A percentile compares a stretch with the other conserved stretches of the same genome.
phyloP scores from a whole-genome alignment of 1,140 invertebrate genomes.

The Eumaeus atala region DNA sequence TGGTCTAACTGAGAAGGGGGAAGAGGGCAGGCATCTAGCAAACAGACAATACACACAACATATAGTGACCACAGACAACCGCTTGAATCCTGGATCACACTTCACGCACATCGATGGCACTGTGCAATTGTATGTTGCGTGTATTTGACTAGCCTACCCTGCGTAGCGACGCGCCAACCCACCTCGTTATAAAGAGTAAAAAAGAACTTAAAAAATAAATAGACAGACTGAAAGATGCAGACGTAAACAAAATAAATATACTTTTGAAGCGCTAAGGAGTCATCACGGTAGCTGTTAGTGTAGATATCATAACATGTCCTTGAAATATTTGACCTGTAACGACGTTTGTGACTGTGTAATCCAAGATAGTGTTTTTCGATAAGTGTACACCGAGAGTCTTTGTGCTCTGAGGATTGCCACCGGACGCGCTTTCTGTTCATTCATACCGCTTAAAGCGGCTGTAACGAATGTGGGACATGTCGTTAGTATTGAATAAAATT shows the following conservation, averaged over 20 bases:
- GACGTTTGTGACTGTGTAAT: conserved; percentile 72
- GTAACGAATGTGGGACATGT: too few species aligned
- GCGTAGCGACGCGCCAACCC: conserved; percentile 31
- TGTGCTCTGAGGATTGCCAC: conserved; percentile 73
- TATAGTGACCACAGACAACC: conserved; percentile 74
- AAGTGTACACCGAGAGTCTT: conserved; percentile 75
- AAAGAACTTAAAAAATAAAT: conserved; percentile 57
- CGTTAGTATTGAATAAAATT: too few species aligned
- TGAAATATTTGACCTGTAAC: conserved; percentile 19
- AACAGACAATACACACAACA: conserved; percentile 77
- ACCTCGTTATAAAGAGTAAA: conserved; percentile 27
- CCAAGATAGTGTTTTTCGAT: conserved; percentile 72
- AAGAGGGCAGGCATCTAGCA: conserved; percentile 80
- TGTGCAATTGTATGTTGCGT: conserved; percentile 69
- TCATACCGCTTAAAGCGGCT: too few species aligned
- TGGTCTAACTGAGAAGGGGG: conserved; percentile 80
- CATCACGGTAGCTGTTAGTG: conserved; percentile 11
- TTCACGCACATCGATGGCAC: conserved; percentile 61
- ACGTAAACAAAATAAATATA: conserved; percentile 36
- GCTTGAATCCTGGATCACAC: conserved; percentile 72
- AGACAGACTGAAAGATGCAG: conserved; percentile 59
- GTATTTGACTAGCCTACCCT: conserved; percentile 66
- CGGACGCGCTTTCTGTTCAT: conserved; percentile 45
- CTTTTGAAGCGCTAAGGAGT: conserved; percentile 24
- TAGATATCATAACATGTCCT: conserved; percentile 4